Percentiles rank a stretch among this genome's conserved stretches.
Conservation (phyloP, 2,113 vertebrate genomes). For the Vombatus ursinus region DNA sequence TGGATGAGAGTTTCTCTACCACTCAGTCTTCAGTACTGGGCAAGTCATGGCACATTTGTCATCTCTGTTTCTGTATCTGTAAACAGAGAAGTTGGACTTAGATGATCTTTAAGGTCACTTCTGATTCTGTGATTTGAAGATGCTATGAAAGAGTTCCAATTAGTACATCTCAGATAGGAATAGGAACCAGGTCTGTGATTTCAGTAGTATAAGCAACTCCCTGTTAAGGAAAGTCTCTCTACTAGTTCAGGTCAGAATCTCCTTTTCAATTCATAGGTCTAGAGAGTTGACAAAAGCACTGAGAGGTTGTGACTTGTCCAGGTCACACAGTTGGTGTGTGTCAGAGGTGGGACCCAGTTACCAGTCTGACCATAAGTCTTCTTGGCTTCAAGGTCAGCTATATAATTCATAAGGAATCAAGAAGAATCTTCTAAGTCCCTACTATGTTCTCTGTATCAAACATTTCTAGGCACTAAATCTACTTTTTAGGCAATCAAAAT, state of each 20-base stretch:
- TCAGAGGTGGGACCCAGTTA: not conserved
- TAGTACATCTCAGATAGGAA: not conserved
- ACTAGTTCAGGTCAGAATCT: not conserved
- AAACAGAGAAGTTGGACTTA: not conserved
- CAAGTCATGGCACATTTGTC: not conserved
- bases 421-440: not conserved
- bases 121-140: not conserved
- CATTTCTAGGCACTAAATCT: not conserved
- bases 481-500: not conserved
- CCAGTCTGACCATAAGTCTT: not conserved
- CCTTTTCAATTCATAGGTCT: not conserved
- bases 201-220: not conserved
- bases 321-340: not conserved
- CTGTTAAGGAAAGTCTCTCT: not conserved
- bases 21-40: not conserved
- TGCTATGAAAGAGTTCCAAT: not conserved
- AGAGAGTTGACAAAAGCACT: not conserved
- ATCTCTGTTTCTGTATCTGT: not conserved
- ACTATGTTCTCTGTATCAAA: not conserved
- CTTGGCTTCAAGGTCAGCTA: not conserved
- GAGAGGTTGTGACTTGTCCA: not conserved
- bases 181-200: not conserved
- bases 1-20: not conserved
- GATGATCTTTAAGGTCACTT: not conserved
- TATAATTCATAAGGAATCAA: not conserved